Conservation (phyloP, 2,888 invertebrate species). For the Catocala sponsa region DNA sequence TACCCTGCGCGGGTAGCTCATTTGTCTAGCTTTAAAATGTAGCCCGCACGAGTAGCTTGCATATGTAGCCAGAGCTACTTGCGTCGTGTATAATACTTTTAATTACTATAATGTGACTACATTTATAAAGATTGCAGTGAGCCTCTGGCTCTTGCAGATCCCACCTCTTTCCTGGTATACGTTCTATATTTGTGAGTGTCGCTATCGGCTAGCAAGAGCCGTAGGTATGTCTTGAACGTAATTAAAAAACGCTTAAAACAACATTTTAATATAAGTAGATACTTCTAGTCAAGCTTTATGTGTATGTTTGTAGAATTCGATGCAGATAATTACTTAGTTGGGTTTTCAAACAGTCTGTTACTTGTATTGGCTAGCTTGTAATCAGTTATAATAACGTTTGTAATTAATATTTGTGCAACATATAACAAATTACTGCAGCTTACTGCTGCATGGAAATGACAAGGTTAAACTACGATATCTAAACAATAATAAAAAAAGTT, state of each 20-base stretch:
- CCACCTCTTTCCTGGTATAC: background rate
- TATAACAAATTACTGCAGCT: slow-evolving; percentile 28
- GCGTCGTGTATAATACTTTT: too few species aligned
- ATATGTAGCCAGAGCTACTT: too few species aligned
- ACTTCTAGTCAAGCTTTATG: slow-evolving; percentile 1
- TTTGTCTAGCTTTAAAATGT: too few species aligned
- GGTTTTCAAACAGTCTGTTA: slow-evolving; percentile 9
- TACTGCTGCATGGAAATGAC: background rate
- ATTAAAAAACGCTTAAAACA: slow-evolving; percentile 14
- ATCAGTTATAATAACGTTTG: slow-evolving; percentile 29
- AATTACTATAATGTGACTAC: too few species aligned
- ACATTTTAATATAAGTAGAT: slow-evolving; percentile 1
- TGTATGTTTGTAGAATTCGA: slow-evolving; percentile 1
- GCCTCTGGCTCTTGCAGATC: background rate
- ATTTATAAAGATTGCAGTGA: background rate
- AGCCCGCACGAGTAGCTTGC: too few species aligned
- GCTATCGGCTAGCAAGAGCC: slow-evolving; percentile 26
- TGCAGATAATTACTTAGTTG: slow-evolving; percentile 9
- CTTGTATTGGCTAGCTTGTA: slow-evolving; percentile 12
- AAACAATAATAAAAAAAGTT: background rate
- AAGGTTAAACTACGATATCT: background rate
- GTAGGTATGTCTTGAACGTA: slow-evolving; percentile 19
- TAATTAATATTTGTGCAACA: slow-evolving; percentile 40
- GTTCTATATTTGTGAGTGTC: slow-evolving; percentile 41
- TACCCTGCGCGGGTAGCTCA: too few species aligned